phyloP scores from a whole-genome alignment of 2,888 invertebrate species.

The Ommatoiulus sabulosus region DNA sequence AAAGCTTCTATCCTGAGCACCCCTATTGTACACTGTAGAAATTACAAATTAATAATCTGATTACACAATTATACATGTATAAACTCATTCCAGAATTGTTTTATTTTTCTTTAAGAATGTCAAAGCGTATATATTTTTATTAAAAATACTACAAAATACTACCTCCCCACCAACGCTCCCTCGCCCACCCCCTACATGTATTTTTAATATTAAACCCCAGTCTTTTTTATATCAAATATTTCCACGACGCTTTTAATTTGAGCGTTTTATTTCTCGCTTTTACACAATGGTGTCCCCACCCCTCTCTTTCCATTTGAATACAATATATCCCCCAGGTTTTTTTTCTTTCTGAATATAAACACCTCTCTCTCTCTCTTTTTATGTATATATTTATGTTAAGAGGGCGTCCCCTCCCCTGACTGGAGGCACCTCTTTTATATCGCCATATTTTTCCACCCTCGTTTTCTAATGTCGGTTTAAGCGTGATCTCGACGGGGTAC shows the following conservation, averaged over 20 bases:
- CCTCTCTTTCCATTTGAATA: slow-evolving; percentile 42
- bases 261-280: slow-evolving; percentile 18
- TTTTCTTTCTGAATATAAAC: background rate
- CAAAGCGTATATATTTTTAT: no score
- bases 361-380: slow-evolving; percentile 5
- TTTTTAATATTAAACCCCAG: background rate
- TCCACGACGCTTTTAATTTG: slow-evolving; percentile 16
- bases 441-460: slow-evolving; percentile 21
- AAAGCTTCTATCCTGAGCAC: no score
- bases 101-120: no score
- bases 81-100: no score
- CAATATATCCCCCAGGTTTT: slow-evolving; percentile 32
- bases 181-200: background rate
- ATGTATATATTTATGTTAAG: slow-evolving; percentile 48
- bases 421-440: slow-evolving; percentile 18
- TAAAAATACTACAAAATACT: no score
- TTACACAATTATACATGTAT: no score
- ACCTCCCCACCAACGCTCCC: background rate
- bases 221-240: background rate
- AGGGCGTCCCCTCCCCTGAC: slow-evolving; percentile 39
- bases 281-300: slow-evolving; percentile 25
- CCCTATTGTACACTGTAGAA: no score
- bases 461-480: slow-evolving; percentile 33
- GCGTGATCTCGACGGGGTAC: slow-evolving; percentile 18
- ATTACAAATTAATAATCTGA: no score